phyloP scores from a whole-genome alignment of 2,113 vertebrate genomes.

The Takifugu flavidus region DNA sequence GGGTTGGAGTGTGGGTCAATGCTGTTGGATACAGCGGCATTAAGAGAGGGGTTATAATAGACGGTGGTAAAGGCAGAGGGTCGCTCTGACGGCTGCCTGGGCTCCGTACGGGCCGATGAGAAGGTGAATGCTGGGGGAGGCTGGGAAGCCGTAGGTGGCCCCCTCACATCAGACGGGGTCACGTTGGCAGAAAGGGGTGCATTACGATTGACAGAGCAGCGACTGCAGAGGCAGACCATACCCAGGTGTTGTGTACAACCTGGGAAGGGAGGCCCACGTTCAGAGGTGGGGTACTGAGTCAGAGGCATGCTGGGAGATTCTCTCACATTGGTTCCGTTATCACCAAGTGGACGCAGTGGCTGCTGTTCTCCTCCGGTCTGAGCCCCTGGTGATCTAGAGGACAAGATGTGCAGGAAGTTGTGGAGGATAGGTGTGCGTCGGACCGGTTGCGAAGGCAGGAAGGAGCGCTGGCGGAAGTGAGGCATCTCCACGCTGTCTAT shows the following conservation, averaged over 20 bases:
- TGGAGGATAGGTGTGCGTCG: constrained; percentile 96
- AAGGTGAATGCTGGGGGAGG: constrained; percentile 82
- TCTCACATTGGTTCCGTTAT: constrained; percentile 76
- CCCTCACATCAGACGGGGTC: constrained; percentile 45
- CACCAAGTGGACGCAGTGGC: constrained; percentile 78
- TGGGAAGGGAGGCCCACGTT: constrained; percentile 80
- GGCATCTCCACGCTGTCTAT: constrained; percentile 95
- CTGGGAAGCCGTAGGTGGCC: constrained; percentile 74
- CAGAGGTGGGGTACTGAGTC: constrained; percentile 84
- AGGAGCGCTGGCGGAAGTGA: constrained; percentile 92
- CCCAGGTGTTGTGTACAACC: constrained; percentile 96
- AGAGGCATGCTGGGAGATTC: constrained; percentile 81
- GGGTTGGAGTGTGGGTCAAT: constrained; percentile 65
- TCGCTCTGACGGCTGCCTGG: constrained; percentile 78
- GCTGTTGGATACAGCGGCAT: constrained; percentile 77
- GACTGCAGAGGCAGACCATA: constrained; percentile 92
- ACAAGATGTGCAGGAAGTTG: constrained; percentile 99
- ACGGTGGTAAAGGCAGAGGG: constrained; percentile 97
- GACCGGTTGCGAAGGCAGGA: constrained; percentile 92
- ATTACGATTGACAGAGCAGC: constrained; percentile 84
- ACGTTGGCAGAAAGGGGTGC: constrained; percentile 72
- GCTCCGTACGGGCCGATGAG: constrained; percentile 91
- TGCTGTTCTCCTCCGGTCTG: constrained; percentile 85
- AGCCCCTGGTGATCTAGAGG: constrained; percentile 89
- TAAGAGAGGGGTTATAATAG: constrained; percentile 87